These are phyloP conservation scores for Catamblyrhynchus diadema DNA, from an alignment of 2,797 vertebrate genomes.

Conservation along the genomic window DNA sequence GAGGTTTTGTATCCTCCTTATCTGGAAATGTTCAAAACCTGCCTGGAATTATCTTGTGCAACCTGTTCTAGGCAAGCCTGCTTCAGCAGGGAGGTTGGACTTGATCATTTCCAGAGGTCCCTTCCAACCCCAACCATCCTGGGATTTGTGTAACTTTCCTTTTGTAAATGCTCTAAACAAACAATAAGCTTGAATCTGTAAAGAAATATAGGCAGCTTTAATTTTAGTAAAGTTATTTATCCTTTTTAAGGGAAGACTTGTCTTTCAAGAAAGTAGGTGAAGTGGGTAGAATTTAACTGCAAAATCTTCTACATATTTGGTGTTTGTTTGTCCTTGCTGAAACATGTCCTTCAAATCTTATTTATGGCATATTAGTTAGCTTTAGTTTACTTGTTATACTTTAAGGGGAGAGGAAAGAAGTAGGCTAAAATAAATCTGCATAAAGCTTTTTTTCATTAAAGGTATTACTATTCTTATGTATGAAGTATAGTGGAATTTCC, in stretches of 20 bases:
- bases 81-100: background rate
- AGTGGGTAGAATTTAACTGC: background rate
- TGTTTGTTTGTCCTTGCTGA: background rate
- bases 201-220: background rate
- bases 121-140: background rate
- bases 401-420: background rate
- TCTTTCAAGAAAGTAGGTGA: background rate
- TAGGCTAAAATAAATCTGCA: background rate
- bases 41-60: background rate
- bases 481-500: background rate
- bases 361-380: background rate
- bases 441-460: background rate
- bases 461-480: background rate
- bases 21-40: background rate
- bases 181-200: background rate
- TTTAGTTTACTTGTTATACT: background rate
- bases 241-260: background rate
- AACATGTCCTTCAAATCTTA: background rate
- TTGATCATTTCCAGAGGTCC: background rate
- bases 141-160: background rate
- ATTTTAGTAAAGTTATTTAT: background rate
- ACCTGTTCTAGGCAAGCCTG: background rate
- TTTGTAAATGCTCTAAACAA: background rate
- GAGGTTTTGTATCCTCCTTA: background rate
- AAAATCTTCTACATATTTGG: background rate